A percentile compares a stretch with the other conserved stretches of the same genome.
These are phyloP conservation scores for Cephus spinipes DNA, from an alignment of 2,888 invertebrate genomes.

Conservation along the genomic window DNA sequence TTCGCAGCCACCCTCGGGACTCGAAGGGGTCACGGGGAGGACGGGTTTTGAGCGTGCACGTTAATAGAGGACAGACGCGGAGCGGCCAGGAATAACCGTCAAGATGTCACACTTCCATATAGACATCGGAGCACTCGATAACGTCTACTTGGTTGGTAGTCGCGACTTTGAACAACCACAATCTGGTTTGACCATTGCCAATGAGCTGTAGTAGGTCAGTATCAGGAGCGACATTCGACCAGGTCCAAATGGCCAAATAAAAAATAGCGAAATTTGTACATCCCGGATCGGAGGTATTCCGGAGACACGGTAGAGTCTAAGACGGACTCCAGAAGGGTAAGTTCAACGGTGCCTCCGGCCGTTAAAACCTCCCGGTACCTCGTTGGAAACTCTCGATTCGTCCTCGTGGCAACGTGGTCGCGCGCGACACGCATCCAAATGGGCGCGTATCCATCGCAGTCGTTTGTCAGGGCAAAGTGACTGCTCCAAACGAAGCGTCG, in stretches of 20 bases:
- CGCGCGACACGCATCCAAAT: not conserved
- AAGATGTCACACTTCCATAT: conserved; percentile 65
- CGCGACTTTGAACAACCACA: not conserved
- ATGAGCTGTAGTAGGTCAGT: not conserved
- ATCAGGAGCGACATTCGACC: not conserved
- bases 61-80: conserved; percentile 55
- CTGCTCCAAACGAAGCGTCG: conserved; percentile 53
- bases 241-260: not conserved
- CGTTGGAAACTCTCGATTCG: not conserved
- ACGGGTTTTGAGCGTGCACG: conserved; percentile 41
- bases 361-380: not conserved
- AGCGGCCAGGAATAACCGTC: conserved; percentile 63
- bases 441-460: conserved; percentile 36
- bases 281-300: not conserved
- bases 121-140: conserved; percentile 46
- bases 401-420: not conserved
- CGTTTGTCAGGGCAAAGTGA: conserved; percentile 48
- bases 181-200: not conserved
- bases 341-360: not conserved
- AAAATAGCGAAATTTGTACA: not conserved
- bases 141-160: conserved; percentile 3
- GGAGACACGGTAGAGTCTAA: not conserved
- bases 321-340: not conserved
- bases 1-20: conserved; percentile 30
- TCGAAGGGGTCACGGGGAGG: conserved; percentile 27